Evolutionary conservation across 2,888 invertebrate genomes (phyloP), one percentile per base, ranked within the genome.

Genomic region (Protodeltote pygarga): DNA sequence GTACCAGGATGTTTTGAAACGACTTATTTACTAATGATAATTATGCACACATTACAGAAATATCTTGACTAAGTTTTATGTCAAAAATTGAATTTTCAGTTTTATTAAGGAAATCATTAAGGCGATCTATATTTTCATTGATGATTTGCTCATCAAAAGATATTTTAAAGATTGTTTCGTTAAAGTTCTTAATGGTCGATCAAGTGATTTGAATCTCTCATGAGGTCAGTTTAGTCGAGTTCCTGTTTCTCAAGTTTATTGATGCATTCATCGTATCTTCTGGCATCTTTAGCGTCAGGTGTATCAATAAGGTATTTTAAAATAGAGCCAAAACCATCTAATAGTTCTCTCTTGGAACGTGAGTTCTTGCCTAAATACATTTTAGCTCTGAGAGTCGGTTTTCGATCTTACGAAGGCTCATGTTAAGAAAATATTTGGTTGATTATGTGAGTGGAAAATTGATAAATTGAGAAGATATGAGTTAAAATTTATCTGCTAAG

Each of bases 241-340:
- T 19, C 19, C 6, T 19, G 19, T 19, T 19, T 19, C 6, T 19
- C 19, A 5, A 19, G 6, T 4, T 5, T 4, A 4, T 19, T 6
- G 4, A 19, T 19, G 6, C 19, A 19, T 19, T 19, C 19, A 19
- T 19, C 19, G 19, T 19, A 19, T 19, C 19, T 19, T 19, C 6
- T 19, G 4, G 19, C 19, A 6, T 19, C 19, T 19, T 19, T 19
- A 6, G 73, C 66, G 25, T 75, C 71, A 0, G 72, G 71, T 13
- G 73, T 73, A 10, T 69, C 69, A 6, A 73, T 70, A 0, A 73
- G 62, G 47, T 59, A 72, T 70, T 71, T 71, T 3, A 71, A 28
- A 4, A 74, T 20, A 6, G 19, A 19, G 19, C 19, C 6, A 5
- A 19, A 19, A 5, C 64, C 73, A 17, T 75, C 67, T 6, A 72